Conservation (phyloP, 2,797 vertebrate species). For the Cacajao melanocephalus region DNA sequence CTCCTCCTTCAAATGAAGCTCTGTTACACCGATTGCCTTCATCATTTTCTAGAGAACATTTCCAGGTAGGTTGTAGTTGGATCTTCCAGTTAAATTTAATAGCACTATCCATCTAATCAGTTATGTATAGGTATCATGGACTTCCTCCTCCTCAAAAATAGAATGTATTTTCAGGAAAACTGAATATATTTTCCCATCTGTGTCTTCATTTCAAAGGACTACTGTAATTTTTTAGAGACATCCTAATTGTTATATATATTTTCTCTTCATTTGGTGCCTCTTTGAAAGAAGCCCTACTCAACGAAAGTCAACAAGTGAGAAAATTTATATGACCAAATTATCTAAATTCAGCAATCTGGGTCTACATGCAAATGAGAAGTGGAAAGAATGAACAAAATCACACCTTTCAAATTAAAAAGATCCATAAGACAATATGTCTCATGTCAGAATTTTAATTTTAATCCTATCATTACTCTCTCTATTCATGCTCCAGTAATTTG, state of each 20-base stretch:
- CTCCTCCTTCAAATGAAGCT: neutral
- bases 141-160: neutral
- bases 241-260: neutral
- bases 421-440: neutral
- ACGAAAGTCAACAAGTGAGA: neutral
- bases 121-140: neutral
- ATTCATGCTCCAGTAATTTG: neutral
- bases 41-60: neutral
- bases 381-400: neutral
- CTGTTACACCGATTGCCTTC: neutral
- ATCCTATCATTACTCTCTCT: neutral
- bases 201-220: neutral
- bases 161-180: neutral
- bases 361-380: neutral
- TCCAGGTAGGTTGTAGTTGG: neutral
- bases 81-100: neutral
- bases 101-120: neutral
- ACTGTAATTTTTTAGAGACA: neutral
- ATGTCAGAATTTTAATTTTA: constrained; percentile 6
- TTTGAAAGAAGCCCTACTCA: neutral
- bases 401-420: neutral
- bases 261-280: neutral
- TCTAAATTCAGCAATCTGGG: neutral
- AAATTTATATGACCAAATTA: neutral
- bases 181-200: neutral